These are phyloP conservation scores for Mesitornis unicolor DNA, from an alignment of 2,113 vertebrate genomes.

Conservation along the genomic window DNA sequence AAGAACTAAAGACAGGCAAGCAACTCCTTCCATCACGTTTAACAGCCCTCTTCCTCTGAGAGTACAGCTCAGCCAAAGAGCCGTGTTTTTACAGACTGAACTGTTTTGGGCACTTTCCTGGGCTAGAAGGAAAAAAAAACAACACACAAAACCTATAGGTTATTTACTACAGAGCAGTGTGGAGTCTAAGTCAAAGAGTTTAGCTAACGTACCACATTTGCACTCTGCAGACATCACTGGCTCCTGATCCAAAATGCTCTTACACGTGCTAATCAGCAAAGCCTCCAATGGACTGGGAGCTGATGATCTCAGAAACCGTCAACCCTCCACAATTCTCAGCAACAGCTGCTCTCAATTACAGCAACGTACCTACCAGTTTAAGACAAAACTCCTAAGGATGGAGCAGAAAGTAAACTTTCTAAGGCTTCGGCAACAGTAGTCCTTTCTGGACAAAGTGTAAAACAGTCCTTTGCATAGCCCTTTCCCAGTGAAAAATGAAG, in stretches of 20 bases:
- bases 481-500: neutral
- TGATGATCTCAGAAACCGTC: constrained; percentile 48
- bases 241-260: constrained; percentile 43
- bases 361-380: constrained; percentile 43
- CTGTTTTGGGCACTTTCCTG: neutral
- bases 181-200: neutral
- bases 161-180: neutral
- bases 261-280: constrained; percentile 41
- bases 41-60: neutral
- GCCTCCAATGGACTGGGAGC: constrained; percentile 47
- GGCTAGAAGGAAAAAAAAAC: neutral
- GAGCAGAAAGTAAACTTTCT: constrained; percentile 16
- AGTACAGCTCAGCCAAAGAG: neutral
- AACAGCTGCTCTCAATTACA: constrained; percentile 62
- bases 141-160: neutral
- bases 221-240: constrained; percentile 22
- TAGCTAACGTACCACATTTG: neutral
- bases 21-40: neutral
- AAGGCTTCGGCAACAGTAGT: neutral
- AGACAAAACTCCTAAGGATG: constrained; percentile 35
- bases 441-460: neutral
- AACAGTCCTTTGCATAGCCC: neutral
- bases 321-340: constrained; percentile 38
- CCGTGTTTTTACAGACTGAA: neutral
- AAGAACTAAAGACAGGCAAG: neutral